These are phyloP conservation scores for Cyprinella venusta DNA, from an alignment of 2,797 vertebrate species.

Conservation along the genomic window DNA sequence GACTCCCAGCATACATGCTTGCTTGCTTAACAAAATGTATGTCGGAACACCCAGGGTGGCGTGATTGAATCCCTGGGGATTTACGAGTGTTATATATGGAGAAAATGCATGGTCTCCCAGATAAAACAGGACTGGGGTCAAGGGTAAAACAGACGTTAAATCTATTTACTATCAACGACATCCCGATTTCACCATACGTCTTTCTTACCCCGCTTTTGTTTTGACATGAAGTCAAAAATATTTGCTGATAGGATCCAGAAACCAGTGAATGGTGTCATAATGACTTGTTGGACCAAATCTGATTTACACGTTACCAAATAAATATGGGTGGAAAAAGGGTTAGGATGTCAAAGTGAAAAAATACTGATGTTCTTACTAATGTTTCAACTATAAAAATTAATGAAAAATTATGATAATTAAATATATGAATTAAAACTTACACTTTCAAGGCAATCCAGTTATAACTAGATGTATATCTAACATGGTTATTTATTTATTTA, in stretches of 20 bases:
- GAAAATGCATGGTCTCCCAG: slow-evolving; percentile 71
- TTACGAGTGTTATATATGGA: slow-evolving; percentile 73
- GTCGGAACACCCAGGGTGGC: slow-evolving; percentile 60
- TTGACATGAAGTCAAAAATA: slow-evolving; percentile 84
- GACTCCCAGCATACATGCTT: slow-evolving; percentile 16
- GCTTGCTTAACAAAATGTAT: slow-evolving; percentile 36
- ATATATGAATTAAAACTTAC: not conserved
- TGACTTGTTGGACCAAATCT: slow-evolving; percentile 28
- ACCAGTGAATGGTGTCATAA: slow-evolving; percentile 79
- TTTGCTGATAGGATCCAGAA: slow-evolving; percentile 84
- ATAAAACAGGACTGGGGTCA: slow-evolving; percentile 77
- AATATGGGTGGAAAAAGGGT: slow-evolving; percentile 20
- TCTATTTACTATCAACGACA: slow-evolving; percentile 75
- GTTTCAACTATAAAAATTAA: not conserved
- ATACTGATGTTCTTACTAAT: not conserved
- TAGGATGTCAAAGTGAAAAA: not conserved
- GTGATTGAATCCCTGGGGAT: slow-evolving; percentile 61
- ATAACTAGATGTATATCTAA: not conserved
- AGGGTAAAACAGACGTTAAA: slow-evolving; percentile 78
- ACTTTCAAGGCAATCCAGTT: not conserved
- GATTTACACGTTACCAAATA: slow-evolving; percentile 48
- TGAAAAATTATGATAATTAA: not conserved
- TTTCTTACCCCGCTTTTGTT: slow-evolving; percentile 79
- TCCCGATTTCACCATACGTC: slow-evolving; percentile 73
- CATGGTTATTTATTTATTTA: not conserved